Base-by-base conservation (phyloP, 2,113 vertebrate genomes). In the Lates calcarifer region DNA sequence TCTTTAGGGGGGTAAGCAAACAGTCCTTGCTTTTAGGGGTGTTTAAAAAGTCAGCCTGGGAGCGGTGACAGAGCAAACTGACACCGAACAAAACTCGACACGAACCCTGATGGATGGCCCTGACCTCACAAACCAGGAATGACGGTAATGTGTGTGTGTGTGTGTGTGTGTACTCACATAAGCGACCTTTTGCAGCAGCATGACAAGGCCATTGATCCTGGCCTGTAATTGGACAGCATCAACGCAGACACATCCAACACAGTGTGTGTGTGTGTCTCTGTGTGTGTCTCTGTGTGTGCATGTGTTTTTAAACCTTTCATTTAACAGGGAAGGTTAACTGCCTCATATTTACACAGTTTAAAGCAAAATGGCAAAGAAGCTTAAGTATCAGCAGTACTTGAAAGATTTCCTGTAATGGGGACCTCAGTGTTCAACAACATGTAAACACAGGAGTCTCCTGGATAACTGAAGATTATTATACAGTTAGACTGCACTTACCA, bases 181-280 rank as follows among this genome's bases (percentile, higher is more conserved):
- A 77, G 78, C 62, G 37, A 90, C 89, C 84, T 90, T 92, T 87
- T 35, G 62, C 89, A 69, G 83, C 64, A 47, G 58, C 62, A 61
- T 74, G 84, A 90, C 89, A 90, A 84, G 86, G 84, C 84, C 88
- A 87, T 86, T 91, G 88, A 92, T 89, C 81, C 62, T 62, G 73
- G 68, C 62, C 80, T 87, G 71, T 89, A 87, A 91, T 91, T 90
- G 84, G 86, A 84, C 45, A 31, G 57, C 77, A 78, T 85, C 74
- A 73, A 31, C 14, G 11, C 75, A 29, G 82, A 77, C 71, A 39
- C 65, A 73, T 76, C 57, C 58, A 60, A 29, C 82, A 64, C 39
- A 17, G 39, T 26, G 64, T 24, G 58, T 66, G 35, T 69, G 57
- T 65, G 24, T 67, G 82, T 66, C 18, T 64, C 41, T 60, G 37